Conservation (phyloP, 2,797 vertebrate genomes). For the Numenius phaeopus region DNA sequence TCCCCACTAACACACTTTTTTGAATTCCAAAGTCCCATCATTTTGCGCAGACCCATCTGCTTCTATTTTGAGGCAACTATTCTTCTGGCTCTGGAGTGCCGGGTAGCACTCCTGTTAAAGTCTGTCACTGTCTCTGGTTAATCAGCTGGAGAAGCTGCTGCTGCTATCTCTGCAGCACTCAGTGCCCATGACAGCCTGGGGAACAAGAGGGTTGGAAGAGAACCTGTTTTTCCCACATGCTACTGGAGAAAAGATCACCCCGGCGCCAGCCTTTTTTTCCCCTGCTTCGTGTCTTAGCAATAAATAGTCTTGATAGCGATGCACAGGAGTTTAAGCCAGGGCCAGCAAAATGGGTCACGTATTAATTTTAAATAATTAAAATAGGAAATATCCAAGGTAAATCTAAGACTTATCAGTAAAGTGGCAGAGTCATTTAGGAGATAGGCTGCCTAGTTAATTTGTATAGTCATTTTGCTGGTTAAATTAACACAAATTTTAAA, state of each 20-base stretch:
- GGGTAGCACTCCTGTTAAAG: constrained; percentile 68
- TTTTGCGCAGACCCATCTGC: constrained; percentile 63
- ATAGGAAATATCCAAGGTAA: background rate
- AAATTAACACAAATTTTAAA: background rate
- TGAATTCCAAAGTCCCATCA: constrained; percentile 34
- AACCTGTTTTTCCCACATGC: constrained; percentile 69
- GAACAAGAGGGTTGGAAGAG: constrained; percentile 66
- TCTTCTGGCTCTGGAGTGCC: constrained; percentile 69
- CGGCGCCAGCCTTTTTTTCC: background rate
- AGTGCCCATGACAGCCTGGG: constrained; percentile 66
- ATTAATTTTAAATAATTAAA: background rate
- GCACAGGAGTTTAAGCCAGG: background rate
- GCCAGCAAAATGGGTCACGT: background rate
- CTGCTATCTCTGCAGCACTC: constrained; percentile 63
- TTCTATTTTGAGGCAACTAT: constrained; percentile 72
- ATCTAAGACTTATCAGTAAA: background rate
- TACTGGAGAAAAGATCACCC: constrained; percentile 33
- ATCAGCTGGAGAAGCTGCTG: constrained; percentile 75
- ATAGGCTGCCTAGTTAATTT: background rate
- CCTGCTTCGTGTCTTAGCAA: background rate
- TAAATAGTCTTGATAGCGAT: background rate
- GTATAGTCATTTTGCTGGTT: background rate
- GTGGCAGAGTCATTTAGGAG: background rate
- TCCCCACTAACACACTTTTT: constrained; percentile 27
- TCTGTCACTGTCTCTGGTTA: constrained; percentile 75